Evolutionary conservation across 2,797 vertebrate species (phyloP), one percentile per base, ranked within the genome.

Genomic region (Salmo trutta): DNA sequence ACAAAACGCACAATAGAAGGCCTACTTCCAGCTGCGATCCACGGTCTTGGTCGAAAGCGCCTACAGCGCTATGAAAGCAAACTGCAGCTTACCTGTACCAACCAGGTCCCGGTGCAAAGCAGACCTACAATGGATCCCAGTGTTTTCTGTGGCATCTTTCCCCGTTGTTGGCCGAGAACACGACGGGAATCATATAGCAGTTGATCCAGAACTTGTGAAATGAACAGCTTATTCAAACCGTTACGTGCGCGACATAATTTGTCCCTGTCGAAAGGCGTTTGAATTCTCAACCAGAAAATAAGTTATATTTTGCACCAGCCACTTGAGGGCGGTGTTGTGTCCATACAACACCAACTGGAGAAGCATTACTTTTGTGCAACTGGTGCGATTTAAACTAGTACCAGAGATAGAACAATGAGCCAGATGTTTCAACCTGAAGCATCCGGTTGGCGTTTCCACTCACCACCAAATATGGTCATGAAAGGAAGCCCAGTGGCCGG

Each of bases 81-180:
- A 71, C 69, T 27, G n/a, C 59, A 80, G 88, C 94, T 94, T 93
- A 95, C 95, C 95, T 95, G 93, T 82, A 92, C 94, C 84, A 95
- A 85, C 91, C 91, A 93, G 67, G 93, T 89, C 91, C 92, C 93
- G 77, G 94, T 90, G 88, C 87, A 94, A 81, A 95, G 93, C 77
- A 95, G 88, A 81, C 88, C 93, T 90, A 94, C 89, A 90, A 95
- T 83, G 90, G 92, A 91, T 91, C 93, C 92, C 93, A 95, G 89
- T 75, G 90, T 87, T 92, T 93, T 95, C 90, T 92, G 93, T 77
- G 88, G 90, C 94, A 95, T 95, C 89, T 90, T 91, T 91, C 93
- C 86, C 90, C 91, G 90, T 91, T 85, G 69, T 89, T 90, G 83
- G 88, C 90, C 86, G 89, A 79, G 29, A 70, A 85, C 81, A 62